phyloP scores from a whole-genome alignment of 2,888 invertebrate species.

The Acanthosepion pharaonis region DNA sequence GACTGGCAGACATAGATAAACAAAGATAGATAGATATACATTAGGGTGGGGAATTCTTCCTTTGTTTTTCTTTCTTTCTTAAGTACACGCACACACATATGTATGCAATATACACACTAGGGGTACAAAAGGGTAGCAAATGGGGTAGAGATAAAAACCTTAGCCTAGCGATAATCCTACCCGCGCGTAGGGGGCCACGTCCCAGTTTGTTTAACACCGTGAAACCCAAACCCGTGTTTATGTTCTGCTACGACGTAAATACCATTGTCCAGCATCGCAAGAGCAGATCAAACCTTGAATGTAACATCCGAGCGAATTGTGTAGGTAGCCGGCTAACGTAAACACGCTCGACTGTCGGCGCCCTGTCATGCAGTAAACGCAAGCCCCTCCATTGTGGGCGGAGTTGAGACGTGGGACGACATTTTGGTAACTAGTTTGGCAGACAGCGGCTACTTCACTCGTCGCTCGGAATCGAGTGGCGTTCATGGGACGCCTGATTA shows the following conservation, averaged over 20 bases:
- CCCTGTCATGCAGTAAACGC: slow-evolving; percentile 33
- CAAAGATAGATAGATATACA: not conserved
- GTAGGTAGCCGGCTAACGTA: slow-evolving; percentile 33
- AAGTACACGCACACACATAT: not conserved
- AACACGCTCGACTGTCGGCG: slow-evolving; percentile 4
- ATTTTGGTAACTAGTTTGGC: slow-evolving; percentile 33
- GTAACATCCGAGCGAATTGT: slow-evolving; percentile 33
- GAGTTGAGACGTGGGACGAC: slow-evolving; percentile 4
- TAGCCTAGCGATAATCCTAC: not conserved
- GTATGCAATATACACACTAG: not conserved
- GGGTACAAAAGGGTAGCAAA: not conserved
- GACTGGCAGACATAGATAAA: not conserved
- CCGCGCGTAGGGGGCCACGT: not conserved
- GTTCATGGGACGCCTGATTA: not conserved
- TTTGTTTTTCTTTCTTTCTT: not conserved
- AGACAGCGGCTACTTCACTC: not conserved
- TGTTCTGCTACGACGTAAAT: slow-evolving; percentile 22
- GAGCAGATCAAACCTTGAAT: not conserved
- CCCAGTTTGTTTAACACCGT: not conserved
- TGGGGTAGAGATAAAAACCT: not conserved
- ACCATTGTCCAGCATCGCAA: slow-evolving; percentile 33
- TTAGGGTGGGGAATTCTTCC: not conserved
- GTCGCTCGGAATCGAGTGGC: not conserved
- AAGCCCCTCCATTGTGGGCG: slow-evolving; percentile 1
- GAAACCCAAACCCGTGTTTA: slow-evolving; percentile 9